These are phyloP conservation scores for Formica selysi DNA, from an alignment of 1,140 invertebrate genomes.

Conservation along the genomic window DNA sequence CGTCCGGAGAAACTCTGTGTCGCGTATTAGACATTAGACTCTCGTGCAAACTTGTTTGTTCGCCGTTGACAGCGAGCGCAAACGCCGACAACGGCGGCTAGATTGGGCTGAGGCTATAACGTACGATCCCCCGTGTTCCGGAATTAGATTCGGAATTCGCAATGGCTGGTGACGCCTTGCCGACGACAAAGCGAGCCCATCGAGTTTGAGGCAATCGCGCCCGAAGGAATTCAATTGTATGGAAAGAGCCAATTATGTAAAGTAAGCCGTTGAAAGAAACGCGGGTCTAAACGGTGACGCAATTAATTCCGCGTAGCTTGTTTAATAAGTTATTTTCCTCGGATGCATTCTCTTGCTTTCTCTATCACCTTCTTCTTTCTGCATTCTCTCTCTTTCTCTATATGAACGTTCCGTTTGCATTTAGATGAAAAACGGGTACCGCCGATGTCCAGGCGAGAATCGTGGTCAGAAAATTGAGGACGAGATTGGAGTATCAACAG, in stretches of 20 bases:
- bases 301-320: constrained; percentile 63
- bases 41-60: constrained; percentile 64
- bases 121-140: constrained; percentile 41
- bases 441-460: constrained; percentile 49
- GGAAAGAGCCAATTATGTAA: constrained; percentile 62
- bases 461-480: constrained; percentile 53
- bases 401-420: constrained; percentile 47
- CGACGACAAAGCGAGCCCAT: constrained; percentile 29
- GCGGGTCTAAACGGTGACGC: constrained; percentile 42
- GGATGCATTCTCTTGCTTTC: neutral
- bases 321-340: constrained; percentile 59
- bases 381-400: too few species aligned
- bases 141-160: constrained; percentile 64
- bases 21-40: constrained; percentile 64
- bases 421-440: constrained; percentile 54
- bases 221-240: constrained; percentile 58
- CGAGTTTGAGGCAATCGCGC: constrained; percentile 38
- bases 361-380: neutral
- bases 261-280: constrained; percentile 62
- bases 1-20: constrained; percentile 41
- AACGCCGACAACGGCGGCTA: constrained; percentile 21
- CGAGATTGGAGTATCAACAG: constrained; percentile 33
- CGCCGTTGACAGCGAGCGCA: constrained; percentile 24
- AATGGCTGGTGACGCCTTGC: constrained; percentile 37
- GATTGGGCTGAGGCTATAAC: constrained; percentile 49